These are phyloP conservation scores for Paradisaea rubra DNA, from an alignment of 2,113 vertebrate genomes.

Conservation along the genomic window DNA sequence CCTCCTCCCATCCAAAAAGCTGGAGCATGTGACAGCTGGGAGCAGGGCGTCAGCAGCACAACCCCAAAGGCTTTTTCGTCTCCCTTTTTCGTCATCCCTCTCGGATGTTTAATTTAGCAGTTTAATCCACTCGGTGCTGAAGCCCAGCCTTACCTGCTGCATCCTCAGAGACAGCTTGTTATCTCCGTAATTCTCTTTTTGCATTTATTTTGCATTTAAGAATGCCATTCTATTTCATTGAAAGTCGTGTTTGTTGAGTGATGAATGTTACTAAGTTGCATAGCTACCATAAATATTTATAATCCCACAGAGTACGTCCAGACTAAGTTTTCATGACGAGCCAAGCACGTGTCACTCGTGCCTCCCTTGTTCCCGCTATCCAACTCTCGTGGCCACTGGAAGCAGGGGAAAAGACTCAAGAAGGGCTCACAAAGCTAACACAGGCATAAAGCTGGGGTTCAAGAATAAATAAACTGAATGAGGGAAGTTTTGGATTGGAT, in stretches of 20 bases:
- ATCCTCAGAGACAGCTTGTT: background rate
- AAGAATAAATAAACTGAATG: background rate
- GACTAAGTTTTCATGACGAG: background rate
- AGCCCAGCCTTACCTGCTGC: background rate
- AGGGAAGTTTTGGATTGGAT: background rate
- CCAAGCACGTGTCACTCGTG: fast-evolving
- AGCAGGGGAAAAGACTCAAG: background rate
- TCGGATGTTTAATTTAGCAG: background rate
- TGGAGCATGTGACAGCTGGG: background rate
- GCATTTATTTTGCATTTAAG: background rate
- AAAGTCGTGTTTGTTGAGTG: background rate
- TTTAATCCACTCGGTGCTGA: background rate
- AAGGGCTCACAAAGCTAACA: background rate
- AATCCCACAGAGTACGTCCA: background rate
- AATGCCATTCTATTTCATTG: background rate
- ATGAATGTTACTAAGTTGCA: background rate
- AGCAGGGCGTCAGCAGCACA: background rate
- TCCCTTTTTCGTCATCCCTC: too few relatives aligned
- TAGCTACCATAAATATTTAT: conserved; percentile 25
- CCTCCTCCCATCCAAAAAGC: background rate
- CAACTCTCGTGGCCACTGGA: fast-evolving
- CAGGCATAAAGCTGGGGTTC: background rate
- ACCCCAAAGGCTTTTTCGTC: background rate
- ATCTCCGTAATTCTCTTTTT: background rate
- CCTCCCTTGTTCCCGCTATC: background rate